Evolutionary conservation across 2,888 invertebrate genomes (phyloP), one percentile per base, ranked within the genome.

Genomic region (Caenorhabditis sinica): DNA sequence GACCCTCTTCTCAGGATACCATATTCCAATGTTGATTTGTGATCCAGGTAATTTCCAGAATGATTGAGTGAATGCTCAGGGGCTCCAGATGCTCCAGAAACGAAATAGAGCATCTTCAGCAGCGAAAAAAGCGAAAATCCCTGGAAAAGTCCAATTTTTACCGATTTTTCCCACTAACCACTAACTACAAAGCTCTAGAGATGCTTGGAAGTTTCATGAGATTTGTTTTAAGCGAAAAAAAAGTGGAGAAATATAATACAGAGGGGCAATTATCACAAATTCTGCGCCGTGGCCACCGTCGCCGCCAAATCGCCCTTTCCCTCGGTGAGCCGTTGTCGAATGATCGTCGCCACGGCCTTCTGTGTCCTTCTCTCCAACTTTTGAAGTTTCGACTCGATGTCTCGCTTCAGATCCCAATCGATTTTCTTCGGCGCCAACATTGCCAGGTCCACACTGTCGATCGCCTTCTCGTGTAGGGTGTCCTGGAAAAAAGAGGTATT

Each of bases 341-440:
- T 98, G 2, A 98, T 94, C 94, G 98, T 97, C 0, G 97, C 97
- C 87, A 99, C 98, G 0, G 98, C 96, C 92, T 96, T 96, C 92
- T 98, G 97, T 36, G 98, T 98, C 91, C 96, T 94, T 83, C 96
- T 95, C 90, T 98, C 97, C 45, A 99, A 93, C 93, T 96, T 96
- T 89, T 97, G 66, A 53, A 88, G 17, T 61, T 86, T 87, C 17
- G 72, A 49, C 30, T 85, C 86, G 63, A 87, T 87, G 45, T 89
- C 87, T 30, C 89, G 68, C 61, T 89, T 89, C 74, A 89, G 58
- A 66, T 89, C 89, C 89, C 89, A 89, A 51, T 89, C 89, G 30
- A 88, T 85, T 56, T 89, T 87, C 43, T 85, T 86, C 51, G 89
- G 88, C 5, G 87, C 88, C 63, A 88, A 61, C 68, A 82, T 88